A percentile compares a stretch with the other conserved stretches of the same genome.
These are phyloP conservation scores for Polydesmus complanatus DNA, from an alignment of 2,888 invertebrate species.

Conservation along the genomic window DNA sequence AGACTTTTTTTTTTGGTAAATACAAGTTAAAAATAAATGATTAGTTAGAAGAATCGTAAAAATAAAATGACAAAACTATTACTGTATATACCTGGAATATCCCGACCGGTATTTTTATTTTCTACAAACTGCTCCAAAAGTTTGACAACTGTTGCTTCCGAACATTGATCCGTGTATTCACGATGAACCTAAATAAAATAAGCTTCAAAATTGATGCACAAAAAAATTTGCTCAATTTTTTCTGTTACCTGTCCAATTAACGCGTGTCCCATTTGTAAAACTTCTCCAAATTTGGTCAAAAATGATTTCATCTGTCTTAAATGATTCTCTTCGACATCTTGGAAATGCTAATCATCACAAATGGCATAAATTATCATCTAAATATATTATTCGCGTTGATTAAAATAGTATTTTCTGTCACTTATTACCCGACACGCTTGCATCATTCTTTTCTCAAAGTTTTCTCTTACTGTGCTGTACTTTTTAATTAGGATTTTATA, in stretches of 20 bases:
- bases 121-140: slow-evolving; percentile 80
- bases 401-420: not conserved
- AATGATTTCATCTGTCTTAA: slow-evolving; percentile 90
- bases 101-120: slow-evolving; percentile 81
- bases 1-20: too few species aligned
- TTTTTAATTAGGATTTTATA: slow-evolving; percentile 83
- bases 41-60: too few species aligned
- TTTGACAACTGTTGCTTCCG: slow-evolving; percentile 83
- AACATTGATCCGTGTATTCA: slow-evolving; percentile 81
- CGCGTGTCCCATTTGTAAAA: slow-evolving; percentile 76
- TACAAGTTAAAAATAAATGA: too few species aligned
- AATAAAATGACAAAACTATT: too few species aligned
- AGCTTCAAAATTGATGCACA: slow-evolving; percentile 14
- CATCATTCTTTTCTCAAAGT: slow-evolving; percentile 93
- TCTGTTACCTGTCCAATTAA: slow-evolving; percentile 59
- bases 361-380: slow-evolving; percentile 1
- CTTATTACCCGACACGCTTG: slow-evolving; percentile 62
- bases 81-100: slow-evolving; percentile 60
- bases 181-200: slow-evolving; percentile 52
- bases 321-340: slow-evolving; percentile 86
- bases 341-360: slow-evolving; percentile 56
- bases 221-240: too few species aligned
- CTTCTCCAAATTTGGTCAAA: slow-evolving; percentile 71
- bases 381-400: not conserved
- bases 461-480: slow-evolving; percentile 75